Percentiles rank a stretch among this genome's conserved stretches.
phyloP scores from a whole-genome alignment of 2,888 invertebrate species.

The Physocephala rufipes region DNA sequence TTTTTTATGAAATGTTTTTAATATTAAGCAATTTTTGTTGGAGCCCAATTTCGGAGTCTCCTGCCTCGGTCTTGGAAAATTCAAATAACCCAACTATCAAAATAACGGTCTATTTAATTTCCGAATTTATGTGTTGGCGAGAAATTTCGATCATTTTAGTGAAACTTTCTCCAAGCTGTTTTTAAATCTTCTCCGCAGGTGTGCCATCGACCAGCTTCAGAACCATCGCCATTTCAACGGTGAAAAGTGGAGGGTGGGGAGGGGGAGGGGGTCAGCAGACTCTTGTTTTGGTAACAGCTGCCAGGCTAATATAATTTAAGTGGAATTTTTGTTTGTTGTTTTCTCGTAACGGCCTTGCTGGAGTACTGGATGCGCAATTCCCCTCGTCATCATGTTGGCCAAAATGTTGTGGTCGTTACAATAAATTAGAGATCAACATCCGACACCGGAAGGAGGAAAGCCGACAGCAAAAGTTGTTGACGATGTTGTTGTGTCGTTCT shows the following conservation, averaged over 20 bases:
- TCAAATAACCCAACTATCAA: too few relatives aligned
- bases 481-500: not conserved
- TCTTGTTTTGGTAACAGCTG: conserved; percentile 41
- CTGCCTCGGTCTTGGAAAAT: too few relatives aligned
- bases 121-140: conserved; percentile 31
- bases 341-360: too few relatives aligned
- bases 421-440: conserved; percentile 45
- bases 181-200: conserved; percentile 28
- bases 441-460: conserved; percentile 16
- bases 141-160: conserved; percentile 25
- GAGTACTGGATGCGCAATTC: conserved; percentile 25
- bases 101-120: conserved; percentile 15
- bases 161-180: conserved; percentile 19
- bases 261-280: not conserved
- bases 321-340: conserved; percentile 53
- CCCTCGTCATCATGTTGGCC: conserved; percentile 19
- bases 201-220: conserved; percentile 1
- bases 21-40: too few relatives aligned
- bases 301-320: conserved; percentile 61
- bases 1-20: too few relatives aligned
- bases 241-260: not conserved
- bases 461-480: not conserved
- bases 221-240: not conserved
- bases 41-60: too few relatives aligned
- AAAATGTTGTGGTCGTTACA: conserved; percentile 36